Conservation (phyloP, 2,888 invertebrate genomes). For the Drosophila pseudotakahashii region DNA sequence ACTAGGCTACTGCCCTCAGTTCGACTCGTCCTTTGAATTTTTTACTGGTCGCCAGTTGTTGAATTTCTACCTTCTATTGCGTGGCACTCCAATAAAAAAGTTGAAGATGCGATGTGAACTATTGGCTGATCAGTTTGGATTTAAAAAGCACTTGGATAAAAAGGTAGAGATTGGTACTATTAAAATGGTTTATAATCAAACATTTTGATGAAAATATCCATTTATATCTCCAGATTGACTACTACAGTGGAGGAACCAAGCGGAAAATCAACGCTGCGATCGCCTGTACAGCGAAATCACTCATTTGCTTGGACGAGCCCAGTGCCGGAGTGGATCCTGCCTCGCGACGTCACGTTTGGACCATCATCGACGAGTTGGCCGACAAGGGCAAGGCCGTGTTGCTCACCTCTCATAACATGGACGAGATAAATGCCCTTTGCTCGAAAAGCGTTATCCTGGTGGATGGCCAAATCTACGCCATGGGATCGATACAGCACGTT, state of each 20-base stretch:
- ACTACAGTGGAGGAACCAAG: conserved; percentile 89
- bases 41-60: conserved; percentile 88
- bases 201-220: no score
- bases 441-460: conserved; percentile 91
- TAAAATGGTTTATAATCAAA: not conserved
- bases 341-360: conserved; percentile 90
- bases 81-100: conserved; percentile 82
- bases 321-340: conserved; percentile 85
- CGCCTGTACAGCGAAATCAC: conserved; percentile 87
- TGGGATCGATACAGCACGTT: conserved; percentile 89
- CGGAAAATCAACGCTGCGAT: conserved; percentile 89
- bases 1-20: conserved; percentile 89
- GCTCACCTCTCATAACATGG: conserved; percentile 93
- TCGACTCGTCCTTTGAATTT: conserved; percentile 88
- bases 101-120: conserved; percentile 81
- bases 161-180: conserved; percentile 74
- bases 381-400: conserved; percentile 89
- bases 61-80: conserved; percentile 86
- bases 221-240: conserved; percentile 52
- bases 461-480: conserved; percentile 88
- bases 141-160: conserved; percentile 86
- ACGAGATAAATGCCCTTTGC: conserved; percentile 92
- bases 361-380: conserved; percentile 87
- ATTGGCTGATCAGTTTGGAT: conserved; percentile 85
- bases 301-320: conserved; percentile 88